Evolutionary conservation across 2,113 vertebrate species (phyloP).

Genomic region (Penelope pileata): DNA sequence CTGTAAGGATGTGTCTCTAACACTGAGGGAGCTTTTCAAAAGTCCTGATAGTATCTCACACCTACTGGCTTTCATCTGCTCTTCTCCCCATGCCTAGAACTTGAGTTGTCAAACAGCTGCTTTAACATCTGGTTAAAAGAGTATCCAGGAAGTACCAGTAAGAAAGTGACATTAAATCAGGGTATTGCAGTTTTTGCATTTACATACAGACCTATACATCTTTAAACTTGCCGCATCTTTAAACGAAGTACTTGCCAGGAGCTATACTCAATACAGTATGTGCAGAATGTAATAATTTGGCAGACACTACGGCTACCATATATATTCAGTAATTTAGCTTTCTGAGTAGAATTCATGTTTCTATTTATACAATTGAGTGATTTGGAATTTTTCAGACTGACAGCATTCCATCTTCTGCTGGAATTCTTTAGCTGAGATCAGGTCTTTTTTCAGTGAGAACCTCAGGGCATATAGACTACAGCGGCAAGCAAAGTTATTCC

Average conservation of each 20-base stretch:
- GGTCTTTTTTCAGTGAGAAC: not conserved
- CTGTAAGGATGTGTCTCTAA: not conserved
- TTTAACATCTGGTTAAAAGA: not conserved
- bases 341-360: not conserved
- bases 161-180: not conserved
- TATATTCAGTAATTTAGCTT: not conserved
- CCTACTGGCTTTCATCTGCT: not conserved
- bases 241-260: not conserved
- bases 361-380: not conserved
- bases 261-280: not conserved
- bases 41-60: not conserved
- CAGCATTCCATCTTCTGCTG: not conserved
- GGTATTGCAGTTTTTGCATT: not conserved
- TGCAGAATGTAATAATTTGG: not conserved
- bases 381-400: not conserved
- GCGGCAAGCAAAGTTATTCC: not conserved
- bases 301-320: not conserved
- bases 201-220: not conserved
- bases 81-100: not conserved
- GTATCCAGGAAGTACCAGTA: not conserved
- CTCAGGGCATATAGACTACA: not conserved
- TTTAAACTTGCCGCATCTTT: not conserved
- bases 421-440: not conserved
- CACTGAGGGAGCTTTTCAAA: not conserved
- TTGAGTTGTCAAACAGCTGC: not conserved